Conservation (phyloP, 2,888 invertebrate species). For the Phyllotreta cruciferae region DNA sequence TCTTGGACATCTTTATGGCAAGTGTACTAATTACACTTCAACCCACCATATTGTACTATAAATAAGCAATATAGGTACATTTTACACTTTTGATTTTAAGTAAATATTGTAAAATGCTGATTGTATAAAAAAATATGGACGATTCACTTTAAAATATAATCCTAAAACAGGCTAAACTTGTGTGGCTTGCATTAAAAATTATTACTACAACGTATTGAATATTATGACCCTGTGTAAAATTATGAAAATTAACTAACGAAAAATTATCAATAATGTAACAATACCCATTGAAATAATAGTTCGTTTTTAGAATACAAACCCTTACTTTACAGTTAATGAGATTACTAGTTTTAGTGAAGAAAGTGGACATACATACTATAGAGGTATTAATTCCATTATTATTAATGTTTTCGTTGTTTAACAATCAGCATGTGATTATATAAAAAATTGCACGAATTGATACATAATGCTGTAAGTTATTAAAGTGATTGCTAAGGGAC, state of each 20-base stretch:
- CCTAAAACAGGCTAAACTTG: background rate
- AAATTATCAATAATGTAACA: too few relatives aligned
- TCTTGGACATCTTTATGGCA: conserved; percentile 1
- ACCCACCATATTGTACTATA: conserved; percentile 30
- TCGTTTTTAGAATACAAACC: background rate
- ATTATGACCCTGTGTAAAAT: too few relatives aligned
- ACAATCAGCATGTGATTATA: conserved; percentile 16
- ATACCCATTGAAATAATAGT: background rate
- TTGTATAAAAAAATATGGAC: conserved; percentile 17
- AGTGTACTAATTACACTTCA: conserved; percentile 31
- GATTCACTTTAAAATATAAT: background rate
- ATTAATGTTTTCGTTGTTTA: too few relatives aligned
- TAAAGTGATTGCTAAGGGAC: conserved; percentile 26
- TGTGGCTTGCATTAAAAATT: too few relatives aligned
- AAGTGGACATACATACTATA: too few relatives aligned
- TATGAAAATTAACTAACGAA: too few relatives aligned
- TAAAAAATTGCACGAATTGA: conserved; percentile 28
- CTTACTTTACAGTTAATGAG: too few relatives aligned
- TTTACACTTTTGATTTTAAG: conserved; percentile 33
- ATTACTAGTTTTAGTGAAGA: too few relatives aligned
- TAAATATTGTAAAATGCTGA: conserved; percentile 22
- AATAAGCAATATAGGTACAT: conserved; percentile 32
- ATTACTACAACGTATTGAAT: too few relatives aligned
- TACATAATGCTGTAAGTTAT: conserved; percentile 28
- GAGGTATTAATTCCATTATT: too few relatives aligned